Evolutionary conservation across 2,888 invertebrate genomes (phyloP).

Genomic region (Halictus quadricinctus): DNA sequence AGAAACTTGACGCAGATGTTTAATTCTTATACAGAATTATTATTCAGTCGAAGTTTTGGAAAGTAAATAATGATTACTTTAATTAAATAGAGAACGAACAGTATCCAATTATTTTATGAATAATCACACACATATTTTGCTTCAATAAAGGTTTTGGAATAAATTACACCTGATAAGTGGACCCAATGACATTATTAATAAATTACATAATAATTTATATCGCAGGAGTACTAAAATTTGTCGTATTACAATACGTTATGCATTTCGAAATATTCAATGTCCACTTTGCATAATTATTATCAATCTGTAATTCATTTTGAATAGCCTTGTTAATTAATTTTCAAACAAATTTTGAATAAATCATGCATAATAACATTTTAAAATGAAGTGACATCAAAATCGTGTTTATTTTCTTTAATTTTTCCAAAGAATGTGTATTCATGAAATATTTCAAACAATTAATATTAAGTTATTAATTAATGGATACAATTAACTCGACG

Average conservation of each 20-base stretch:
- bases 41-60: too few relatives aligned
- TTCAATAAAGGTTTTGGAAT: not conserved
- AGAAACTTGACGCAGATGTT: too few relatives aligned
- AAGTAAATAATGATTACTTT: too few relatives aligned
- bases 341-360: not conserved
- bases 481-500: not conserved
- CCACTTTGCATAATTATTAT: not conserved
- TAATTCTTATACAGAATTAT: too few relatives aligned
- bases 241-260: not conserved
- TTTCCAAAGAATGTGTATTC: too few relatives aligned
- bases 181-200: not conserved
- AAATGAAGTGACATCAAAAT: too few relatives aligned
- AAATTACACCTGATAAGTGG: not conserved
- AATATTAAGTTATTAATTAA: too few relatives aligned
- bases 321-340: not conserved
- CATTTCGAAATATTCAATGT: not conserved
- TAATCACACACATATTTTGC: not conserved
- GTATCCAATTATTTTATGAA: not conserved
- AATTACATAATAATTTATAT: not conserved
- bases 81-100: too few relatives aligned
- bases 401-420: too few relatives aligned
- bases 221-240: not conserved
- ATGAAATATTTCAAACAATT: not conserved
- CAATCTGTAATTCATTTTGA: not conserved
- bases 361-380: too few relatives aligned